Percentiles rank a stretch among this genome's conserved stretches.
phyloP scores from a whole-genome alignment of 2,888 invertebrate genomes.

The Allolobophora icterica region DNA sequence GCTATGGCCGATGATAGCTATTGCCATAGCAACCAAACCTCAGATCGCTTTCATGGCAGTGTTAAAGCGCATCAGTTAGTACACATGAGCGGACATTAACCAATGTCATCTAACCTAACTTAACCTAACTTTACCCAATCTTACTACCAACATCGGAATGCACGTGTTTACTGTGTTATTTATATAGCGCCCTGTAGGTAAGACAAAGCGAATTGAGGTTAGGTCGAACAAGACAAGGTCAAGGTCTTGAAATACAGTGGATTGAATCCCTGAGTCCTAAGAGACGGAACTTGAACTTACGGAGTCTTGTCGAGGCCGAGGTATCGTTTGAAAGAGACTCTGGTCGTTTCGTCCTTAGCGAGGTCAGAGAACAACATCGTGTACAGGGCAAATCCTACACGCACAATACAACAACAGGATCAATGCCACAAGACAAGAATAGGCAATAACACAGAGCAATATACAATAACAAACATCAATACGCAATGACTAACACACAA shows the following conservation, averaged over 20 bases:
- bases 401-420: neutral
- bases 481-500: no score
- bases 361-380: slow-evolving; percentile 57
- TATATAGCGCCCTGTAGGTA: no score
- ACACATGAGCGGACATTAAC: neutral
- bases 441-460: no score
- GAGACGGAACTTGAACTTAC: neutral
- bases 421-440: neutral
- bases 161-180: no score
- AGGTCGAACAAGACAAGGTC: no score
- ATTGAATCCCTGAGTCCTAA: no score
- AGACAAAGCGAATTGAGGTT: no score
- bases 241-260: no score
- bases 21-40: no score
- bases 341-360: slow-evolving; percentile 54
- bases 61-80: neutral
- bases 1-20: no score
- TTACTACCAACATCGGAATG: neutral
- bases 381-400: slow-evolving; percentile 59
- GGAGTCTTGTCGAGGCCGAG: slow-evolving; percentile 52
- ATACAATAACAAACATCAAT: no score
- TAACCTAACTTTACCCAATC: neutral
- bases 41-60: neutral
- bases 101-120: neutral
- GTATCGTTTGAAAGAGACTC: slow-evolving; percentile 55